Evolutionary conservation across 2,888 invertebrate species (phyloP).

Genomic region (Seira musarum): DNA sequence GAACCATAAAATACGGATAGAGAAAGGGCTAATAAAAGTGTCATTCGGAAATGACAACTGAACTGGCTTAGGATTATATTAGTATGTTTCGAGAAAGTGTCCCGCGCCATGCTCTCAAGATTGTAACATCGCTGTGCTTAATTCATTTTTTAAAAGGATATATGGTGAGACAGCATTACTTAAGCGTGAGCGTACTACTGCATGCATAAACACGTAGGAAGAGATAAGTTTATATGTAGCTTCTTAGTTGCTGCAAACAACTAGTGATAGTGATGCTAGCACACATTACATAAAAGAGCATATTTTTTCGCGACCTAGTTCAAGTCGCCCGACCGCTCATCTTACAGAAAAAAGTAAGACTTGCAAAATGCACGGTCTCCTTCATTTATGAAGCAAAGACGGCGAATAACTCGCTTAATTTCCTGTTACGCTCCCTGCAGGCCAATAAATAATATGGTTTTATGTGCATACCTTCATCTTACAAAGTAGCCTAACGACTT

Average conservation of each 20-base stretch:
- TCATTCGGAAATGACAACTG: conserved; percentile 17
- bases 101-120: too few relatives aligned
- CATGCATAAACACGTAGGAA: too few relatives aligned
- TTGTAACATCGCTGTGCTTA: too few relatives aligned
- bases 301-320: too few relatives aligned
- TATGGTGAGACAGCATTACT: background rate
- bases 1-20: background rate
- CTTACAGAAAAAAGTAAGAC: background rate
- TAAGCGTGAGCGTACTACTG: background rate
- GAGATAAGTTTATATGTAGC: too few relatives aligned
- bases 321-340: too few relatives aligned
- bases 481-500: background rate
- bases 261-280: too few relatives aligned
- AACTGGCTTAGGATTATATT: background rate
- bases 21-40: conserved; percentile 10
- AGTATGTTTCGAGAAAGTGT: too few relatives aligned
- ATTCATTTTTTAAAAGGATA: too few relatives aligned
- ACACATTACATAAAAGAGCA: too few relatives aligned
- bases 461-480: too few relatives aligned
- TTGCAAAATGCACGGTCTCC: background rate
- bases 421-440: conserved; percentile 21
- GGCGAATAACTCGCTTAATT: conserved; percentile 21
- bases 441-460: conserved; percentile 21
- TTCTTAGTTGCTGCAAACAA: too few relatives aligned
- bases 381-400: conserved; percentile 7